Evolutionary conservation across 2,113 vertebrate genomes (phyloP).

Genomic region (Natator depressus): DNA sequence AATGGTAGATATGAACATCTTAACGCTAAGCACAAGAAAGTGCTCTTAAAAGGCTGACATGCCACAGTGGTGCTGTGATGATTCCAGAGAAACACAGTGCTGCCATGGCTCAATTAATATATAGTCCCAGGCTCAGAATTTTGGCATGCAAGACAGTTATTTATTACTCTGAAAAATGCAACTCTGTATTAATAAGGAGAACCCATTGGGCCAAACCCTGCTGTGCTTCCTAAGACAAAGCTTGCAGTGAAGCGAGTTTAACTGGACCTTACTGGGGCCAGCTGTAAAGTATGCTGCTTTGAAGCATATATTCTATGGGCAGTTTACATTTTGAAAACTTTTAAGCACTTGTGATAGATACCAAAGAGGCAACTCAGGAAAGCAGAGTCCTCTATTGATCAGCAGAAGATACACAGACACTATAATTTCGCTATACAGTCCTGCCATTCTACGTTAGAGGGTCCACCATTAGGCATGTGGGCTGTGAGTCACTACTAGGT

Average conservation of each 20-base stretch:
- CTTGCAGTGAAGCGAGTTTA: not conserved
- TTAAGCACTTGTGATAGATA: rapidly evolving
- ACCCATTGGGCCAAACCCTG: not conserved
- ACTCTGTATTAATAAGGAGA: not conserved
- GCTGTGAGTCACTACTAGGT: not conserved
- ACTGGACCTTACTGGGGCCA: not conserved
- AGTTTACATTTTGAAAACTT: not conserved
- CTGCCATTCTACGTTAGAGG: too few species aligned
- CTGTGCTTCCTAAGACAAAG: not conserved
- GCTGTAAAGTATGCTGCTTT: not conserved
- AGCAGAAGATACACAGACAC: not conserved
- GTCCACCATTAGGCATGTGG: too few species aligned
- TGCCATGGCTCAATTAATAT: not conserved
- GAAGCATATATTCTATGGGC: not conserved
- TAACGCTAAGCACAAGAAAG: not conserved
- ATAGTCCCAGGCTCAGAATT: not conserved
- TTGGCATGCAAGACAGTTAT: not conserved
- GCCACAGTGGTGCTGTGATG: not conserved
- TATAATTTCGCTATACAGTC: not conserved
- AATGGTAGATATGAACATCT: too few species aligned
- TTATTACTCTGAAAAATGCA: not conserved
- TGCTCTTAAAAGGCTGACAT: not conserved
- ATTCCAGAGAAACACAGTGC: not conserved
- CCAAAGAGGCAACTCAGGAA: not conserved
- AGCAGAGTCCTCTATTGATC: not conserved